Evolutionary conservation across 2,888 invertebrate species (phyloP), one percentile per base, ranked within the genome.

Genomic region (Scrobipalpa atriplicella): DNA sequence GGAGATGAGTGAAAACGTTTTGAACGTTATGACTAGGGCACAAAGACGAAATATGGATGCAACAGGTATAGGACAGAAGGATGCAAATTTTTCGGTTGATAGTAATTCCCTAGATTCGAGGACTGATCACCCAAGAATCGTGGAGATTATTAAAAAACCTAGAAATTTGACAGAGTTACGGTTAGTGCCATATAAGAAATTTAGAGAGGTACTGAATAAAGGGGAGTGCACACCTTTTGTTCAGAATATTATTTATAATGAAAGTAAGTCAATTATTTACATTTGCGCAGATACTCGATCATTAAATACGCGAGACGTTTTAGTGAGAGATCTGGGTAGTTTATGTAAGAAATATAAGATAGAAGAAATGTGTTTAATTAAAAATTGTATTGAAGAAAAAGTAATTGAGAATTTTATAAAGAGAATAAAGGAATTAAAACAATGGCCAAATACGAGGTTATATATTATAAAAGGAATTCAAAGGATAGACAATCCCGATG

Each of bases 361-460:
- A 56, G 11, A 56, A 11, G 13, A 56, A 11, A 10, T 52, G 5
- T 52, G 52, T 18, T 39, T 61, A 61, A 61, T 61, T 16, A 9
- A 39, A 67, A 70, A 60, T 63, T 43, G 67, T 39, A 39, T 67
- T 29, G n/a, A n/a, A n/a, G n/a, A n/a, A n/a, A n/a, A n/a, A n/a
- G n/a, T n/a, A n/a, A 71, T 68, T 65, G 21, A 56, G n/a, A 18
- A 54, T 54, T 70, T 68, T 66, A 68, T 70, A 63, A 56, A 71
- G 29, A 62, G 65, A 52, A 41, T 70, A 68, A 16, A n/a, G n/a
- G n/a, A n/a, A n/a, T n/a, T n/a, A n/a, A n/a, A n/a, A n/a, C 54
- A 62, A 18, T 64, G 67, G 70, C n/a, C 67, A 63, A 68, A 65
- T 16, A 68, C 66, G 36, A 62, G 64, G 38, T 29, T 71, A 36